Base-by-base conservation (phyloP, 2,888 invertebrate genomes). In the Ennomos erosarius region DNA sequence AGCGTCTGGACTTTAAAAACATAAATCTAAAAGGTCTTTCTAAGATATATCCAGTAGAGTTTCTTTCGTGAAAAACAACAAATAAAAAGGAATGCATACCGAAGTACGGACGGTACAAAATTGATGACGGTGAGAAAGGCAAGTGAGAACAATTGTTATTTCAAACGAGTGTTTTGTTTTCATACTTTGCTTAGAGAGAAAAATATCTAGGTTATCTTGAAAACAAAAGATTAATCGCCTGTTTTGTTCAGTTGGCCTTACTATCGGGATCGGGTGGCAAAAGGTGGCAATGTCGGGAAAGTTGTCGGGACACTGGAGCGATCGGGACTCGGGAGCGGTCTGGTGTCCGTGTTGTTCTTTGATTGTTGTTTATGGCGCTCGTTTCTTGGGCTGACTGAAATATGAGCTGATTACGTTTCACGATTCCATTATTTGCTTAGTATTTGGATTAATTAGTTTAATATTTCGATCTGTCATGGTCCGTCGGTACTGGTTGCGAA, bases 351-450 rank as follows among this genome's bases (percentile, higher is more conserved):
- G 35, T 58, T 58, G 52, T 53, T 47, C 47, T 52, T 58, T 53
- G 44, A 53, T 48, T 53, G 39, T 58, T 58, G 53, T 58, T 58
- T 58, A 53, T 35, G 38, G 45, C 38, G 43, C 48, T 52, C 44
- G 48, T 52, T 40, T 43, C 53, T 26, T 26, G 26, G 12, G 44
- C 33, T 10, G 39, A 8, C 26, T 44, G 49, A 49, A 58, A 58
- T 53, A 58, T 49, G 52, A 58, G 44, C 58, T 49, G 48, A 58
- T 58, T 58, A 53, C 40, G 9, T 53, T 49, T 42, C 44, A 12
- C 34, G 37, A 51, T 58, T 53, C 34, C 12, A 34, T 53, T 53
- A 53, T 43, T 58, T 53, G 48, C 47, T 8, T 38, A 42, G 37
- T 26, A 16, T 48, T 52, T 44, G 16, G 44, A 49, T 45, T 58